Evolutionary conservation across 2,888 invertebrate genomes (phyloP).

Genomic region (Eupsilia transversa): DNA sequence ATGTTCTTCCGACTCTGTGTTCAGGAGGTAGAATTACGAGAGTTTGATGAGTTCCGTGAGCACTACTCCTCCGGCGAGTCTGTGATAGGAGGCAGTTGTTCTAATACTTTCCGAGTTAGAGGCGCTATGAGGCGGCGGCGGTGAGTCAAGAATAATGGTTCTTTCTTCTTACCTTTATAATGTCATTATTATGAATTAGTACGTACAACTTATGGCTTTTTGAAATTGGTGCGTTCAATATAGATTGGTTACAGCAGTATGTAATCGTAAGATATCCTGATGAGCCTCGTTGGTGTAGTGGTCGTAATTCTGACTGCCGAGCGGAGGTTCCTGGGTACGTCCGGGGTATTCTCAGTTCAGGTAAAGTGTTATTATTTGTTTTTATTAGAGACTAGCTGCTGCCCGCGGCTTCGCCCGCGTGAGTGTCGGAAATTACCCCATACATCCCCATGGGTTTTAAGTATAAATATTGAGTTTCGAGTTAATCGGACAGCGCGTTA

Average conservation of each 20-base stretch:
- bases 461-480: too few relatives aligned
- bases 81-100: constrained; percentile 21
- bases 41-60: constrained; percentile 47
- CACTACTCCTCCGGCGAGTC: constrained; percentile 11
- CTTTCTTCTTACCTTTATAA: neutral
- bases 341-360: neutral
- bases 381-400: too few relatives aligned
- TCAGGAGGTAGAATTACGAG: constrained; percentile 30
- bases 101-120: constrained; percentile 5
- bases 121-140: neutral
- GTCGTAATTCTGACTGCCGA: neutral
- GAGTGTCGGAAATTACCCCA: too few relatives aligned
- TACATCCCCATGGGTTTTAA: too few relatives aligned
- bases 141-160: neutral
- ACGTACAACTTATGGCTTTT: too few relatives aligned
- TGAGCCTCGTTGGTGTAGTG: neutral
- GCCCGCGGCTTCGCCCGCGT: too few relatives aligned
- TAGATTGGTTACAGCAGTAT: neutral
- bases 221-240: neutral
- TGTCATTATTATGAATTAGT: neutral
- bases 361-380: neutral
- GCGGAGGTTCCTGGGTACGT: neutral
- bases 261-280: neutral
- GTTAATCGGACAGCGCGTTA: too few relatives aligned
- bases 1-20: neutral